phyloP scores from a whole-genome alignment of 2,888 invertebrate species.

The Nowickia ferox region DNA sequence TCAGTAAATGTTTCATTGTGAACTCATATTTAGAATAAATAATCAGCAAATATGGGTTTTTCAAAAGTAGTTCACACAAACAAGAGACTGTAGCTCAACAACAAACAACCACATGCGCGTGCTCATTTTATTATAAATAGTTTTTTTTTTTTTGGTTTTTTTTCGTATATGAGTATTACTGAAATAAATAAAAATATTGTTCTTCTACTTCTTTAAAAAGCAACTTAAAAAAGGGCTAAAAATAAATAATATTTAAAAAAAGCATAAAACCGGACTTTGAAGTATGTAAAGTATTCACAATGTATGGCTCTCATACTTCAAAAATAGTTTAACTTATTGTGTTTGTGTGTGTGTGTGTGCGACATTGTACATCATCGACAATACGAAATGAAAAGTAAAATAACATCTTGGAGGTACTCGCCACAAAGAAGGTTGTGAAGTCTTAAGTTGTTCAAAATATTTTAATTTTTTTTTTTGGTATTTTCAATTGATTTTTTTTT shows the following conservation, averaged over 20 bases:
- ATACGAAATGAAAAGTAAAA: neutral
- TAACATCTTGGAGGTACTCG: constrained; percentile 52
- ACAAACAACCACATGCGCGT: constrained; percentile 45
- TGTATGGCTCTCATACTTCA: constrained; percentile 22
- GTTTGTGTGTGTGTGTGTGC: neutral
- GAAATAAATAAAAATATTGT: constrained; percentile 6
- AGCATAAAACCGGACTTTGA: constrained; percentile 52
- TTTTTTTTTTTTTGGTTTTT: constrained; percentile 11
- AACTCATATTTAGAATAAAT: too few species aligned
- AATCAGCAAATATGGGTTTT: too few species aligned
- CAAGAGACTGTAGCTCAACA: neutral
- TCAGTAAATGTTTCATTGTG: too few species aligned
- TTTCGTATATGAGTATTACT: constrained; percentile 28
- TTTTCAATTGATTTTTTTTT: constrained; percentile 33
- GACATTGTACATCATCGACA: constrained; percentile 16
- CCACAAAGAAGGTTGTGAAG: constrained; percentile 36
- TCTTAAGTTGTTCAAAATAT: constrained; percentile 47
- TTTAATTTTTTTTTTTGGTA: neutral
- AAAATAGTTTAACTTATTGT: constrained; percentile 11
- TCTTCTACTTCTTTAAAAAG: neutral
- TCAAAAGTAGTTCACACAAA: neutral
- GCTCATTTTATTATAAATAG: constrained; percentile 58
- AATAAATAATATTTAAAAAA: neutral
- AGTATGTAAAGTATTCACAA: constrained; percentile 22
- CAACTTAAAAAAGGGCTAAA: constrained; percentile 44